phyloP scores from a whole-genome alignment of 1,140 invertebrate species.

The Arion vulgaris region DNA sequence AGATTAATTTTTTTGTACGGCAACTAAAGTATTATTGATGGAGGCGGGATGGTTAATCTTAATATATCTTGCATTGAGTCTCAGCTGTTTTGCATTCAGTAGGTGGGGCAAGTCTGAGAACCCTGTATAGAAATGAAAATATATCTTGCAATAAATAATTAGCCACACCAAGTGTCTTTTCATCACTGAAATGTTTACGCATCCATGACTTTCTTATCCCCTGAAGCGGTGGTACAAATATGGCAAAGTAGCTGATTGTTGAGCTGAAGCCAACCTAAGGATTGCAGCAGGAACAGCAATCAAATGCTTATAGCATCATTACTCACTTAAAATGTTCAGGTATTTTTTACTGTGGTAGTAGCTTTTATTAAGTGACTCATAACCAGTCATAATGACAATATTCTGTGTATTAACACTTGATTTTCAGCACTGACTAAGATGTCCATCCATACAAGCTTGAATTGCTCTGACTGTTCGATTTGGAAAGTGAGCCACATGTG shows the following conservation, averaged over 20 bases:
- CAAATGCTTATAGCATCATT: conserved; percentile 41
- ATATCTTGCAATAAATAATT: neutral
- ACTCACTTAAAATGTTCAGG: conserved; percentile 42
- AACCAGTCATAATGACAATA: neutral
- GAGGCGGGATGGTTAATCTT: neutral
- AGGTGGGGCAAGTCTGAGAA: neutral
- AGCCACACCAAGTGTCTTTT: conserved; percentile 2
- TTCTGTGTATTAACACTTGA: neutral
- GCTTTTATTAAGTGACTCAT: conserved; percentile 32
- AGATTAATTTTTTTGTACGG: too few relatives aligned
- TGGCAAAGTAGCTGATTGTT: conserved; percentile 42
- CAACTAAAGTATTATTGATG: neutral
- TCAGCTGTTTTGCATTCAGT: neutral
- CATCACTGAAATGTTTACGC: conserved; percentile 32
- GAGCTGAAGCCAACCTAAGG: conserved; percentile 38
- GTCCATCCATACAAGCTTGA: neutral
- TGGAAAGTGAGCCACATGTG: conserved; percentile 22
- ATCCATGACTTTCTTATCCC: conserved; percentile 42
- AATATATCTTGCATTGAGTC: neutral
- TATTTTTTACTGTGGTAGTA: conserved; percentile 43
- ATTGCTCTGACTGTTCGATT: neutral
- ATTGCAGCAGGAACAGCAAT: conserved; percentile 40
- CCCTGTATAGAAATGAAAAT: neutral
- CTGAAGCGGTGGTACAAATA: conserved; percentile 40
- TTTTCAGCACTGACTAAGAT: neutral